Evolutionary conservation across 2,888 invertebrate species (phyloP), one percentile per base, ranked within the genome.

Genomic region (Clitarchus hookeri): DNA sequence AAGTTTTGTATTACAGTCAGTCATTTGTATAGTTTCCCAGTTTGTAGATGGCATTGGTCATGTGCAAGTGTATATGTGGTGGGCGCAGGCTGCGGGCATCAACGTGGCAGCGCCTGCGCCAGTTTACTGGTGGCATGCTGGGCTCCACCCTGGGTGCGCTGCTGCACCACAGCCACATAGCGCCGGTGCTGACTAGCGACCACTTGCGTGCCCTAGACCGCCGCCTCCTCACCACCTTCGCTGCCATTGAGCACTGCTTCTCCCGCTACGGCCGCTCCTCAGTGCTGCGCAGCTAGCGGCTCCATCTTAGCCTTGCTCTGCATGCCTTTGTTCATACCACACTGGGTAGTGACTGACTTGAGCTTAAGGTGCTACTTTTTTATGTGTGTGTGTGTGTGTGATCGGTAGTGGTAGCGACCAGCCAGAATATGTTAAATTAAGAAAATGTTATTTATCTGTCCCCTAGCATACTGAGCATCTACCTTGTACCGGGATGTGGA

Each of bases 131-230:
- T 6, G 85, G 84, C 25, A 93, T 94, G 85, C 91, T 97, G 82
- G 94, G 95, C 78, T 93, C 94, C 87, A 93, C 95, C 54, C 91
- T 97, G 85, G 90, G 90, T 83, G 90, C 90, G 87, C 89, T 93
- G 77, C 88, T 92, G n/a, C 89, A 89, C 27, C 90, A 91, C 92
- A 89, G 89, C 83, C 89, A 89, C 83, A 87, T 89, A 9, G 84
- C 90, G 88, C 94, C 94, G 13, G 91, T 97, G 9, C 93, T 97
- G 23, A 95, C 95, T 4, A 93, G 94, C 85, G 93, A 94, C 82
- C 97, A 98, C 91, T 94, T 95, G 86, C 93, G 93, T 89, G 97
- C 97, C 16, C 92, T 98, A 82, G 96, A 98, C 90, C 92, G 97
- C 88, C 92, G 97, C 90, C 91, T 98, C 78, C 91, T 95, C 85